Evolutionary conservation across 1,140 invertebrate genomes (phyloP), one percentile per base, ranked within the genome.

Genomic region (Daktulosphaira vitifoliae): DNA sequence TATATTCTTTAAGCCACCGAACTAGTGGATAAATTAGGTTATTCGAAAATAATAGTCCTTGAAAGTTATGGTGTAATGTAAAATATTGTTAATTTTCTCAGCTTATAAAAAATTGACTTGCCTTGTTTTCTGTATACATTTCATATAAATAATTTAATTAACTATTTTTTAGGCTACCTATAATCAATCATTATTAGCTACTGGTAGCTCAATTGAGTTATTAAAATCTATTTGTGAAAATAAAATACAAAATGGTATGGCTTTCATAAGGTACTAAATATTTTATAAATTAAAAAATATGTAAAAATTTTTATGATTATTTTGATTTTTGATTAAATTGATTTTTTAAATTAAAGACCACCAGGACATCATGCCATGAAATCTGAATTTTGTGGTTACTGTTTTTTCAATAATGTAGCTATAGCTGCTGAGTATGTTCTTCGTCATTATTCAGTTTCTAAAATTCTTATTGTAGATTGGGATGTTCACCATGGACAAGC

Each of bases 331-430:
- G 2, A 42, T 5, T n/a, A 18, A 25, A 29, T 52, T 52, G 29
- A 13, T 52, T 8, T 20, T 20, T 48, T 64, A 44, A n/a, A 33
- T 38, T 52, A 37, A 20, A 86, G 93, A 68, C 95, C 96, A 42
- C 95, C 96, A 11, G 96, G 96, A 18, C 96, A 99, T 79, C 96
- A 99, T 82, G 96, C 96, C 3, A 93, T 92, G 87, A 77, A 82
- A 69, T 78, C 84, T 18, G 88, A 91, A 73, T 91, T 85, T 67
- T 90, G 88, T 77, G 95, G 95, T 15, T 98, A 93, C 75, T 99
- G 96, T 76, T 90, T 89, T 73, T 95, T 97, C 70, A 99, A 99
- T 74, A 99, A 98, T 78, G 92, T 96, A 1, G 96, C 91, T 2
- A 78, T 99, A 52, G 92, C 90, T 13, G 92, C 92, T n/a, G 82